phyloP scores from a whole-genome alignment of 92 coral and sea anemone species.

The Heteractis magnifica region DNA sequence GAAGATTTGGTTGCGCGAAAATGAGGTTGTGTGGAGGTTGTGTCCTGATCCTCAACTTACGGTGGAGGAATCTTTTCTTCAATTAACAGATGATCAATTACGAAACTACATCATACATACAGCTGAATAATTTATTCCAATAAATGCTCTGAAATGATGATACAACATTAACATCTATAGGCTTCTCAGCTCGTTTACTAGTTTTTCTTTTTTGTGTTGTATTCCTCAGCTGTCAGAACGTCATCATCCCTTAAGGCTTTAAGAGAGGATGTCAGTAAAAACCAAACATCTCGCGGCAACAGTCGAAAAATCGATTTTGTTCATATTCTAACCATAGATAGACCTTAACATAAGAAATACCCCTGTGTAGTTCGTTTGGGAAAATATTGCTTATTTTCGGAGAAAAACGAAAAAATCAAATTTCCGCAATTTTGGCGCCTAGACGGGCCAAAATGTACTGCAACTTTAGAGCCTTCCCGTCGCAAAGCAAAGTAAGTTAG shows the following conservation, averaged over 20 bases:
- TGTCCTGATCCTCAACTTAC: slow-evolving; percentile 32
- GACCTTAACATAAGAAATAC: too few relatives aligned
- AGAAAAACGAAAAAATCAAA: too few relatives aligned
- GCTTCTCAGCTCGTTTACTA: neutral
- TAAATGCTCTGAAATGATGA: neutral
- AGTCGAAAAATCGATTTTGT: too few relatives aligned
- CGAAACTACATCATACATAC: slow-evolving; percentile 1
- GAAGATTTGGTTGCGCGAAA: slow-evolving; percentile 23
- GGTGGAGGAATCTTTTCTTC: slow-evolving; percentile 40
- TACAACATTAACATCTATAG: neutral
- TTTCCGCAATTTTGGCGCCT: too few relatives aligned
- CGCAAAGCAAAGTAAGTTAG: too few relatives aligned
- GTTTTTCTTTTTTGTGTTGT: neutral
- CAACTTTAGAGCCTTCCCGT: too few relatives aligned
- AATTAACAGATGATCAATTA: slow-evolving; percentile 28
- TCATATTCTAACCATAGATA: too few relatives aligned
- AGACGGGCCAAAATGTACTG: too few relatives aligned
- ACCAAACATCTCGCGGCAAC: too few relatives aligned
- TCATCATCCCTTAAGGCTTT: slow-evolving; percentile 24
- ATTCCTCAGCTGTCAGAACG: slow-evolving; percentile 23
- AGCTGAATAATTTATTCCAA: neutral
- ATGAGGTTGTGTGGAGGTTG: slow-evolving; percentile 41
- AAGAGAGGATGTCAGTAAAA: too few relatives aligned
- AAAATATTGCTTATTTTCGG: too few relatives aligned
- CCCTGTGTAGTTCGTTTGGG: too few relatives aligned